Evolutionary conservation across 2,797 vertebrate species (phyloP), one percentile per base, ranked within the genome.

Genomic region (Coregonus ussuriensis): DNA sequence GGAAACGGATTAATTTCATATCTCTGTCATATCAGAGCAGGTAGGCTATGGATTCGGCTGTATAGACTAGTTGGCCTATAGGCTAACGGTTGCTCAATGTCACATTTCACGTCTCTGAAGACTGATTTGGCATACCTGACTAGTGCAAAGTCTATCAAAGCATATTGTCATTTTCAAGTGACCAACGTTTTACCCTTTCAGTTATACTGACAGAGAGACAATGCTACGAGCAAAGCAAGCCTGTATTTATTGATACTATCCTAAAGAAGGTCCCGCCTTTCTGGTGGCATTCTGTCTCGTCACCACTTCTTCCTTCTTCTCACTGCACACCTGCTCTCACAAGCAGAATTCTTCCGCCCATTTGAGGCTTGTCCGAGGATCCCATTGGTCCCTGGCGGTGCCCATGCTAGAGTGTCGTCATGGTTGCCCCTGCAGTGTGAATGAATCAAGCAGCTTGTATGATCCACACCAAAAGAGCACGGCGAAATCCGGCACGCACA

Each of bases 401-500:
- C 86, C 89, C 94, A 87, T 93, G 94, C 85, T 91, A 92, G 84
- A 89, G 78, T 96, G 95, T 96, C 96, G 96, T 98, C 96, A 97
- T 89, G 88, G 74, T 91, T 89, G 92, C 95, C 94, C 95, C 96
- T 95, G 96, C 97, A 96, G 95, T 95, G 95, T 95, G 95, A 97
- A 97, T 97, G 97, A 96, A 98, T 95, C 93, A 91, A 93, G 94
- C 89, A 88, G 94, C 89, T 89, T 78, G 90, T 90, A 92, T 90
- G 93, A 92, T 93, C 92, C 92, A 93, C 93, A 91, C 93, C 93
- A 94, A 92, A 93, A 93, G 88, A 91, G 92, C 93, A 80, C 84
- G 78, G 83, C 88, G 74, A 84, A 73, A 71, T 83, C 89, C 85
- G 82, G 87, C 83, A 79, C 87, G 90, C 92, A 79, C 88, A 47